phyloP scores from a whole-genome alignment of 2,797 vertebrate species.

The Sebastes minor region DNA sequence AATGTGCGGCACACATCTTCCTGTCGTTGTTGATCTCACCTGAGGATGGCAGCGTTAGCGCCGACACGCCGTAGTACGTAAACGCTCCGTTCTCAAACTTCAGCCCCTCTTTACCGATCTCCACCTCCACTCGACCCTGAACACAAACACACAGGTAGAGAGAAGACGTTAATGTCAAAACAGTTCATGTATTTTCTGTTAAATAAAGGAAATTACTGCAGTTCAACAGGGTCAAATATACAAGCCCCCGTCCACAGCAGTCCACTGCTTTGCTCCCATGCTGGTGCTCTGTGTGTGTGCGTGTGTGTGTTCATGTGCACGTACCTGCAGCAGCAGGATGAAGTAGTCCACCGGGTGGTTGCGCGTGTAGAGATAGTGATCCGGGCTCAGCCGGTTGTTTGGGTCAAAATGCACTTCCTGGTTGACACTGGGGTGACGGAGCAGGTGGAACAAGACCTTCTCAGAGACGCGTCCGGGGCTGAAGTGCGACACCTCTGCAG shows the following conservation, averaged over 20 bases:
- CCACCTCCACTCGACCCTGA: constrained; percentile 93
- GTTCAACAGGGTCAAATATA: too few species aligned
- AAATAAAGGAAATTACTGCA: background rate
- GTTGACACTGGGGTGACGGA: constrained; percentile 92
- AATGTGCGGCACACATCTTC: too few species aligned
- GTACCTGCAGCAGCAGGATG: constrained; percentile 91
- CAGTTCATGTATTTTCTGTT: background rate
- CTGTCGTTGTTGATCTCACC: constrained; percentile 69
- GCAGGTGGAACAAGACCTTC: constrained; percentile 90
- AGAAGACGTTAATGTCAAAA: rapidly evolving
- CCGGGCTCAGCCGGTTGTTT: constrained; percentile 82
- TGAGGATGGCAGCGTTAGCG: constrained; percentile 87
- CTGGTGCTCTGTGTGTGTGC: background rate
- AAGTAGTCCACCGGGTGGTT: constrained; percentile 94
- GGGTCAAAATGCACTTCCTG: constrained; percentile 92
- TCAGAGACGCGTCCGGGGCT: constrained; percentile 87
- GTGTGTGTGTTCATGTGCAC: background rate
- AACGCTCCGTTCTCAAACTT: constrained; percentile 95
- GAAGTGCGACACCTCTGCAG: constrained; percentile 92
- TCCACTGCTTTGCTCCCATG: too few species aligned
- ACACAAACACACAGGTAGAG: background rate
- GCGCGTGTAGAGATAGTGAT: constrained; percentile 91
- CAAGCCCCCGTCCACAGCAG: too few species aligned
- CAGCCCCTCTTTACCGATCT: constrained; percentile 93
- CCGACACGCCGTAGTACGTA: constrained; percentile 92